phyloP scores from a whole-genome alignment of 2,888 invertebrate species.

The Noctua janthina region DNA sequence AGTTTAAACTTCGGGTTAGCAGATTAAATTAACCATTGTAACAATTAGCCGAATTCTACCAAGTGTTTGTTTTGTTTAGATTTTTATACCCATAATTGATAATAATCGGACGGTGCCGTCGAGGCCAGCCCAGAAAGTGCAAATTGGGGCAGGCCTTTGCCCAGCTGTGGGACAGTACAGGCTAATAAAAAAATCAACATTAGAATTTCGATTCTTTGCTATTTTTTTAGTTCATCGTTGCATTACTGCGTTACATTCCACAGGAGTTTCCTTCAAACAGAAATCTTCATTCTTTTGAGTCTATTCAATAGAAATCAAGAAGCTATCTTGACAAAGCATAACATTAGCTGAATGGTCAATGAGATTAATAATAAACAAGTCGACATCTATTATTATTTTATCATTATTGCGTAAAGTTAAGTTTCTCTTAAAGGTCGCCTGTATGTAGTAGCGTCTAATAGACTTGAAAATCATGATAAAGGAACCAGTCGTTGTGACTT shows the following conservation, averaged over 20 bases:
- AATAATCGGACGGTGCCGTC: too few species aligned
- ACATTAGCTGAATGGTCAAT: neutral
- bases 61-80: neutral
- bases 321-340: neutral
- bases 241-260: neutral
- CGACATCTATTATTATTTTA: slow-evolving; percentile 7
- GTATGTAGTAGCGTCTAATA: neutral
- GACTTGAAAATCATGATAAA: neutral
- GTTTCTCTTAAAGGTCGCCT: slow-evolving; percentile 9
- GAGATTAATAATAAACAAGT: neutral
- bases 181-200: too few species aligned
- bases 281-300: neutral
- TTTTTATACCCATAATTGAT: neutral
- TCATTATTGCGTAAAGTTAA: neutral
- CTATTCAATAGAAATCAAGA: neutral
- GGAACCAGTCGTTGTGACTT: neutral
- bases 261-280: too few species aligned
- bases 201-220: neutral
- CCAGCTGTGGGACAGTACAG: too few species aligned
- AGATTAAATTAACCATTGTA: slow-evolving; percentile 25
- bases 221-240: neutral
- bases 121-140: too few species aligned
- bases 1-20: slow-evolving; percentile 15
- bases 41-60: slow-evolving; percentile 8
- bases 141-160: too few species aligned